A percentile compares a stretch with the other conserved stretches of the same genome.
Conservation (phyloP, 2,113 vertebrate species). For the Cranoglanis bouderius region DNA sequence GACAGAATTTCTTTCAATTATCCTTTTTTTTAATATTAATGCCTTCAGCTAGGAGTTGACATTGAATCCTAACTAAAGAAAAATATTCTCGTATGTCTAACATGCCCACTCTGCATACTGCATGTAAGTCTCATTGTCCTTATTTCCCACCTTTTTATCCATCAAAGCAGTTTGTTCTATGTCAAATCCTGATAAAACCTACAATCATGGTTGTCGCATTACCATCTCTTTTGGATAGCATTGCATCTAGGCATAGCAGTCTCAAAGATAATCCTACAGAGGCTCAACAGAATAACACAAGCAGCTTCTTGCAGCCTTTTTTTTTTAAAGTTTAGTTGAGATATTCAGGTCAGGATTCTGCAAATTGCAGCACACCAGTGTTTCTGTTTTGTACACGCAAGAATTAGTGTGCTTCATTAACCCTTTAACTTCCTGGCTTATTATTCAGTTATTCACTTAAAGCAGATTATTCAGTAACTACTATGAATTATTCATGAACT, state of each 20-base stretch:
- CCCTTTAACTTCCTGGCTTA: background rate
- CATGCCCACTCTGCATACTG: background rate
- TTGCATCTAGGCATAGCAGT: constrained; percentile 46
- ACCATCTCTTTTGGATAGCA: constrained; percentile 59
- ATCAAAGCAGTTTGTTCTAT: constrained; percentile 38
- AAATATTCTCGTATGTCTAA: background rate
- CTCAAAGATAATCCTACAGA: constrained; percentile 62
- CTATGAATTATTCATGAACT: constrained; percentile 7
- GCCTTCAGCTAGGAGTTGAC: background rate
- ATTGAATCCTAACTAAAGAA: background rate
- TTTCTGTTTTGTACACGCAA: background rate
- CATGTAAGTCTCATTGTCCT: background rate
- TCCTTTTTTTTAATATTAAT: too few relatives aligned
- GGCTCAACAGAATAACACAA: constrained; percentile 61
- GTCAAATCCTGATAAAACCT: constrained; percentile 46
- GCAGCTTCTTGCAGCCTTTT: constrained; percentile 24
- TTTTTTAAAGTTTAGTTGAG: background rate
- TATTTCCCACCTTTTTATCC: background rate
- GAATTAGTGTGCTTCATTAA: constrained; percentile 3
- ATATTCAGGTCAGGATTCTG: background rate
- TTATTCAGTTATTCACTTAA: constrained; percentile 1
- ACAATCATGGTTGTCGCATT: constrained; percentile 53
- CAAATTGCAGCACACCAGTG: background rate
- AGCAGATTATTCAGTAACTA: background rate
- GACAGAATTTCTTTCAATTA: background rate